A percentile compares a stretch with the other conserved stretches of the same genome.
phyloP scores from a whole-genome alignment of 1,140 invertebrate species.

The Eulimnadia texana region DNA sequence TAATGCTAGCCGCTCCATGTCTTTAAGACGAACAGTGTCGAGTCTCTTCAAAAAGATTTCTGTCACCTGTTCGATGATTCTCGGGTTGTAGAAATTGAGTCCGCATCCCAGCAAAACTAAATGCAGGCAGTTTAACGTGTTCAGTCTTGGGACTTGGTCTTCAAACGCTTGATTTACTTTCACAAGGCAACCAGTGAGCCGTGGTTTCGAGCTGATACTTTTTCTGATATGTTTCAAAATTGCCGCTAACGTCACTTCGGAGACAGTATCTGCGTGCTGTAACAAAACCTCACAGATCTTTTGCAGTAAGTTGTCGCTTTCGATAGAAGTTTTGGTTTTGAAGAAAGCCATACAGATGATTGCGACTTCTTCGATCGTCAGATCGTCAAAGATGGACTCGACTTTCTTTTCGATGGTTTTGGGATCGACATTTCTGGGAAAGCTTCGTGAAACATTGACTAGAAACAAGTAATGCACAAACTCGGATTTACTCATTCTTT shows the following conservation, averaged over 20 bases:
- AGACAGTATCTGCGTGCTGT: too few relatives aligned
- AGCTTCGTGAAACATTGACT: background rate
- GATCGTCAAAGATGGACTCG: background rate
- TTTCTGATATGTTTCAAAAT: background rate
- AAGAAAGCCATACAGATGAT: slow-evolving; percentile 2
- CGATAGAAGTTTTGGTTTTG: background rate
- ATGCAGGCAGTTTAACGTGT: background rate
- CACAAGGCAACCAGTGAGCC: too few relatives aligned
- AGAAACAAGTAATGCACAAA: background rate
- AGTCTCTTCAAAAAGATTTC: background rate
- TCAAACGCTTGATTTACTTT: background rate
- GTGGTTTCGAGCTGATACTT: background rate
- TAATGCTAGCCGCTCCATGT: background rate
- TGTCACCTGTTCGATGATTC: background rate
- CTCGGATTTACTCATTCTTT: background rate
- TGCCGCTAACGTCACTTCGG: background rate
- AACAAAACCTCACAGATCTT: background rate
- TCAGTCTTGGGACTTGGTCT: background rate
- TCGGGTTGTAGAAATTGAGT: background rate
- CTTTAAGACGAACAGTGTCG: background rate
- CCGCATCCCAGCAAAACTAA: background rate
- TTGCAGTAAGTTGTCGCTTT: background rate
- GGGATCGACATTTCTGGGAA: background rate
- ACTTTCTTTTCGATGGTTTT: background rate
- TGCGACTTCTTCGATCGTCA: background rate